These are phyloP conservation scores for Planococcus citri DNA, from an alignment of 1,140 invertebrate species.

Conservation along the genomic window DNA sequence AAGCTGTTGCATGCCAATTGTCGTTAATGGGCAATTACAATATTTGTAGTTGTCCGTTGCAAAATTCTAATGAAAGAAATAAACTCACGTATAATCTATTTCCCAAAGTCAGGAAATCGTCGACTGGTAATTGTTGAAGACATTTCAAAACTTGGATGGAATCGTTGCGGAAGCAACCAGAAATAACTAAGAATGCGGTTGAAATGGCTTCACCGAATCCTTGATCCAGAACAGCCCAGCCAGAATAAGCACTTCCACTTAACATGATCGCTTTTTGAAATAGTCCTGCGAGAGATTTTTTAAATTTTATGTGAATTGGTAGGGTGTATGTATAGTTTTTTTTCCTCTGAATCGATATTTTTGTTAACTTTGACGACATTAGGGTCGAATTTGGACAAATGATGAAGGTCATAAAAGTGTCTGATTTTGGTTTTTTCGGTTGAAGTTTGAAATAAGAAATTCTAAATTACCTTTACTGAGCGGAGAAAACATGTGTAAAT, in stretches of 20 bases:
- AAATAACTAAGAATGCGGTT: too few relatives aligned
- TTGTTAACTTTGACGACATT: too few relatives aligned
- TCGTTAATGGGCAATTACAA: too few relatives aligned
- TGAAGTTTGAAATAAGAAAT: slow-evolving; percentile 28
- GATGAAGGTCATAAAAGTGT: slow-evolving; percentile 5
- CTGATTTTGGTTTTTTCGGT: slow-evolving; percentile 32
- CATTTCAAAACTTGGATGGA: not conserved
- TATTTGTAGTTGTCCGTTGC: too few relatives aligned
- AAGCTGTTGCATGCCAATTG: too few relatives aligned
- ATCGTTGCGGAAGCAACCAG: not conserved
- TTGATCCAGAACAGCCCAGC: slow-evolving; percentile 40
- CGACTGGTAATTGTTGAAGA: not conserved
- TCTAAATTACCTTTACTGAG: slow-evolving; percentile 24
- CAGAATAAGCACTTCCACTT: slow-evolving; percentile 50
- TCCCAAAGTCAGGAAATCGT: not conserved
- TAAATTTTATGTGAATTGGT: too few relatives aligned
- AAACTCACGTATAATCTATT: not conserved
- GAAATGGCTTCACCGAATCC: too few relatives aligned
- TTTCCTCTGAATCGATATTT: too few relatives aligned
- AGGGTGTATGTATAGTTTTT: too few relatives aligned
- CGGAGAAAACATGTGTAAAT: slow-evolving; percentile 25
- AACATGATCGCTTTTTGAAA: slow-evolving; percentile 34
- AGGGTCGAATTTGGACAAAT: too few relatives aligned
- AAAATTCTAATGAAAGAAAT: too few relatives aligned
- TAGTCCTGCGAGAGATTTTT: slow-evolving; percentile 25